These are phyloP conservation scores for Enhydra lutris DNA, from an alignment of 2,113 vertebrate species.

Conservation along the genomic window DNA sequence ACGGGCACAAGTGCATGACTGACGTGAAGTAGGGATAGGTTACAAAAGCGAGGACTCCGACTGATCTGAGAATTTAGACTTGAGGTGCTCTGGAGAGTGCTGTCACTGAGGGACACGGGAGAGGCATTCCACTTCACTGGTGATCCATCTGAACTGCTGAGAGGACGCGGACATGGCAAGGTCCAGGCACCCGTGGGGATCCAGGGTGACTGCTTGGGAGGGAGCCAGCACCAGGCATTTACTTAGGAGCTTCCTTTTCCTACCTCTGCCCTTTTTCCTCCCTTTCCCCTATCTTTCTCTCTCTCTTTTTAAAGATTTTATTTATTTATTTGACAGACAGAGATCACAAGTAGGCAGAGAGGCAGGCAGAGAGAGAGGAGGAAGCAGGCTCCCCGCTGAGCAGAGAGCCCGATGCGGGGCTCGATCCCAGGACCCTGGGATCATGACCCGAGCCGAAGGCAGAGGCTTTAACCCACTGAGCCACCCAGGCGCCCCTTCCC, in stretches of 20 bases:
- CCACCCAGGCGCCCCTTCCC: neutral
- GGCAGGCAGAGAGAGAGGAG: no score
- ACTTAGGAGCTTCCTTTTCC: neutral
- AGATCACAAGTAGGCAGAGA: no score
- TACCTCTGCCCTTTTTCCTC: neutral
- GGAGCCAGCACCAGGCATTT: neutral
- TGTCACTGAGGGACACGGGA: neutral
- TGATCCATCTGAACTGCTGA: neutral
- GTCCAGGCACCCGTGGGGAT: neutral
- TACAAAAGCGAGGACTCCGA: neutral
- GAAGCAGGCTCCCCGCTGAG: no score
- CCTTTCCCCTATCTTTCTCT: neutral
- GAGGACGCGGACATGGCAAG: neutral
- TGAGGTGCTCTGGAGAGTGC: neutral
- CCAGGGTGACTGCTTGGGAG: neutral
- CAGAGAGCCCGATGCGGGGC: no score
- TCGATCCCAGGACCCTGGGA: no score
- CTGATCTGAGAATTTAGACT: conserved; percentile 3
- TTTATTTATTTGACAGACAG: no score
- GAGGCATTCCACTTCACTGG: neutral
- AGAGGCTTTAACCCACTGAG: no score
- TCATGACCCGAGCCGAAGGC: no score
- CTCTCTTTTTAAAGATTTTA: no score
- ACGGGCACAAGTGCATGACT: neutral
- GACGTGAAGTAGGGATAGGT: neutral